Evolutionary conservation across 2,888 invertebrate genomes (phyloP), one percentile per base, ranked within the genome.

Genomic region (Baccha elongata): DNA sequence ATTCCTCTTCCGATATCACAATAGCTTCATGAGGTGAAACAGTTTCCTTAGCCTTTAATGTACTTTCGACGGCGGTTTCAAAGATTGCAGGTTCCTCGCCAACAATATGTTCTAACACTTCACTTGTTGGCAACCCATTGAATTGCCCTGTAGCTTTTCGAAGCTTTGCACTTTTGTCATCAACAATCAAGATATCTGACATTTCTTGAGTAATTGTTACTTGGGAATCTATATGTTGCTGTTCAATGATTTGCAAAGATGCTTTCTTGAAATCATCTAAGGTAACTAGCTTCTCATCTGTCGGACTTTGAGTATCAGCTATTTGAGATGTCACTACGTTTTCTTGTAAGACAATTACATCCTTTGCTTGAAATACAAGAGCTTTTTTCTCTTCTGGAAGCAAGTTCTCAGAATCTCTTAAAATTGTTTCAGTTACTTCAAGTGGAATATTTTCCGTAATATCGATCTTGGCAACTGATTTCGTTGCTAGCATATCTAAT

Each of bases 261-360:
- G 95, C 95, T 48, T 88, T 92, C 86, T 93, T 93, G 52, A 89
- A 89, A 64, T 91, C 90, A 11, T 91, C 86, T 32, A 91, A 88
- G 85, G 92, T 91, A n/a, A 92, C 88, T 7, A 88, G 86, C 19
- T 93, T 91, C 58, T 93, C 92, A 1, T 91, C 90, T 89, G 94
- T 94, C 62, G 94, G 94, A 69, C 94, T 92, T 87, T 95, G 94
- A 15, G 93, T 89, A 86, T 94, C 94, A 3, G 93, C 92, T 10
- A 72, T 19, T 23, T 93, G 91, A 60, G 92, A 93, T 53, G 94
- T 92, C 26, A 92, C 91, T 32, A 96, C 87, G 84, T 93, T 91
- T 81, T 93, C 91, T 44, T 91, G 91, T 26, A 93, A 92, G n/a
- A 90, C 88, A 17, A 91, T 89, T 46, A 88, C 87, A 76, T 92